A percentile compares a stretch with the other conserved stretches of the same genome.
phyloP scores from a whole-genome alignment of 2,113 vertebrate species.

The Leucopsar rothschildi region DNA sequence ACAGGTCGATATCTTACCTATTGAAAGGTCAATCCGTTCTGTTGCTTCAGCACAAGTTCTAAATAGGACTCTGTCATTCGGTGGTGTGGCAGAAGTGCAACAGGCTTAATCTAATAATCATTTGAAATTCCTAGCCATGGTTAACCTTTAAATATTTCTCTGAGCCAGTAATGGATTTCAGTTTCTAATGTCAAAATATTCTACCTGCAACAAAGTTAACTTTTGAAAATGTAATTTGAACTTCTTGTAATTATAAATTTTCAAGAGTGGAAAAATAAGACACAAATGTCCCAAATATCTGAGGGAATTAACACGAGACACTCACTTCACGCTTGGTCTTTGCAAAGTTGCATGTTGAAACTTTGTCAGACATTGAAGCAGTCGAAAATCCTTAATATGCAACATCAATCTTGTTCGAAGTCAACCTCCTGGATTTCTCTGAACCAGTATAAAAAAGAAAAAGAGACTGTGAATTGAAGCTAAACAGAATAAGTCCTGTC shows the following conservation, averaged over 20 bases:
- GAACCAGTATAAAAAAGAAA: not conserved
- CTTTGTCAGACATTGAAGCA: not conserved
- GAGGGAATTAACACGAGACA: not conserved
- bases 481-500: not conserved
- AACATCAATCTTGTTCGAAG: not conserved
- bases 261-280: not conserved
- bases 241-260: not conserved
- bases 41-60: not conserved
- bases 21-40: conserved; percentile 14
- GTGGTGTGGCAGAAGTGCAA: not conserved
- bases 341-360: not conserved
- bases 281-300: not conserved
- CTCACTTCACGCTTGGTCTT: not conserved
- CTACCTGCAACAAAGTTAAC: not conserved
- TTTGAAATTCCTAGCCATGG: conserved; percentile 19
- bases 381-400: not conserved
- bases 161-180: not conserved
- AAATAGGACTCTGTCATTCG: not conserved
- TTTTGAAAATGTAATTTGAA: not conserved
- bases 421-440: not conserved
- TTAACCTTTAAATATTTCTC: conserved; percentile 44
- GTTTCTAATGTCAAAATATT: not conserved
- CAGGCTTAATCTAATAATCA: not conserved
- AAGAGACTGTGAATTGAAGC: not conserved
- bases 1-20: not conserved